A percentile compares a stretch with the other conserved stretches of the same genome.
Conservation (phyloP, 2,113 vertebrate species). For the Lagopus muta region DNA sequence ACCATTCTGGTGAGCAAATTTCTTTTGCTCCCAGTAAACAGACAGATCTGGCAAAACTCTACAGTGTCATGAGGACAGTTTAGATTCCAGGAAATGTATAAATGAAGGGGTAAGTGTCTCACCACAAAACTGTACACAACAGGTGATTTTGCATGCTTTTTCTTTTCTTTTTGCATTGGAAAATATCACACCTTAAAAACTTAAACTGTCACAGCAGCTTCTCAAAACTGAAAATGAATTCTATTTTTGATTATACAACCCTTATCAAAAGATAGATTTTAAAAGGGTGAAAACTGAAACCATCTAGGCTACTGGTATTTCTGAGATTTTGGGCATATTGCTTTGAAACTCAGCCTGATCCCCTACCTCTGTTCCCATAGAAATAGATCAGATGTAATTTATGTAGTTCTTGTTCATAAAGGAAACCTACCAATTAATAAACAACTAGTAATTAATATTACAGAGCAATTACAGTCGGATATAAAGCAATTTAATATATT, state of each 20-base stretch:
- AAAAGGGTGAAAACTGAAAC: neutral
- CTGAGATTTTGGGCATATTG: neutral
- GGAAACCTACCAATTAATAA: neutral
- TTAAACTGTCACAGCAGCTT: neutral
- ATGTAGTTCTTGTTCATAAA: neutral
- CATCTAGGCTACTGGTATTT: neutral
- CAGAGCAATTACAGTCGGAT: neutral
- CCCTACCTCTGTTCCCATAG: fast-evolving
- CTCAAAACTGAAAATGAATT: neutral
- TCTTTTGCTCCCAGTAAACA: neutral
- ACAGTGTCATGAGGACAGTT: neutral
- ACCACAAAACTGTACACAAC: neutral
- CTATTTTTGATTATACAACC: neutral
- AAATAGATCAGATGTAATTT: neutral
- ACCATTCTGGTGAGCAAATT: neutral
- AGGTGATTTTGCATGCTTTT: neutral
- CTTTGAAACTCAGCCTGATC: neutral
- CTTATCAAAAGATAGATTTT: neutral
- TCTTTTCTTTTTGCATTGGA: neutral
- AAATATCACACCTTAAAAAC: neutral
- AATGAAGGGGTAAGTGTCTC: neutral
- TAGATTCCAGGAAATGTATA: neutral
- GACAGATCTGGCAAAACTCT: neutral
- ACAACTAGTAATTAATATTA: neutral
- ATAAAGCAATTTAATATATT: neutral